These are phyloP conservation scores for Mus pahari DNA, from an alignment of 2,113 vertebrate species.

Conservation along the genomic window DNA sequence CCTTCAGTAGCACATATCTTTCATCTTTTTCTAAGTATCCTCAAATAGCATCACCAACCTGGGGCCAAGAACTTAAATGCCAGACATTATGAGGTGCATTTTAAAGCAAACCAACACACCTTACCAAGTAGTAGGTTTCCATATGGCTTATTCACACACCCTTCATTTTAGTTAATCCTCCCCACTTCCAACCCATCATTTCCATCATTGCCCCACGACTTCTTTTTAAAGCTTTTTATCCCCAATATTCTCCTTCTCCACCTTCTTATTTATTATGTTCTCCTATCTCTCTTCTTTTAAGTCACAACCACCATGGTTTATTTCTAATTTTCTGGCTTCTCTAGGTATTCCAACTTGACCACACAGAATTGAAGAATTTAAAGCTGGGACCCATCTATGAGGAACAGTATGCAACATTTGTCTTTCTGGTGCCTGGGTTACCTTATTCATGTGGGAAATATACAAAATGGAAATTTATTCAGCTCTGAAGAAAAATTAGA, in stretches of 20 bases:
- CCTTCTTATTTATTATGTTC: not conserved
- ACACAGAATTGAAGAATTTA: not conserved
- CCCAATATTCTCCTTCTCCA: not conserved
- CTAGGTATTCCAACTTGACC: not conserved
- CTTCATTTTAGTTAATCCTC: not conserved
- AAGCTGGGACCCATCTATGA: not conserved
- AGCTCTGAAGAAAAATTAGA: not conserved
- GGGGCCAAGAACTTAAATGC: not conserved
- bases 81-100: not conserved
- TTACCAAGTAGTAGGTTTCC: not conserved
- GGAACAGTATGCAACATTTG: not conserved
- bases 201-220: not conserved
- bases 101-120: not conserved
- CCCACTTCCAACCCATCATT: not conserved
- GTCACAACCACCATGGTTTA: not conserved
- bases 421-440: not conserved
- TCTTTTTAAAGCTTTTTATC: not conserved
- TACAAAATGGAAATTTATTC: not conserved
- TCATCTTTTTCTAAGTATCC: not conserved
- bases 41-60: not conserved
- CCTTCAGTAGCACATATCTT: not conserved
- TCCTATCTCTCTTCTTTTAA: not conserved
- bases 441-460: not conserved
- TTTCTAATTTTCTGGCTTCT: not conserved
- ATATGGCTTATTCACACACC: not conserved